Evolutionary conservation across 2,797 vertebrate species (phyloP).

Genomic region (Podarcis lilfordi): DNA sequence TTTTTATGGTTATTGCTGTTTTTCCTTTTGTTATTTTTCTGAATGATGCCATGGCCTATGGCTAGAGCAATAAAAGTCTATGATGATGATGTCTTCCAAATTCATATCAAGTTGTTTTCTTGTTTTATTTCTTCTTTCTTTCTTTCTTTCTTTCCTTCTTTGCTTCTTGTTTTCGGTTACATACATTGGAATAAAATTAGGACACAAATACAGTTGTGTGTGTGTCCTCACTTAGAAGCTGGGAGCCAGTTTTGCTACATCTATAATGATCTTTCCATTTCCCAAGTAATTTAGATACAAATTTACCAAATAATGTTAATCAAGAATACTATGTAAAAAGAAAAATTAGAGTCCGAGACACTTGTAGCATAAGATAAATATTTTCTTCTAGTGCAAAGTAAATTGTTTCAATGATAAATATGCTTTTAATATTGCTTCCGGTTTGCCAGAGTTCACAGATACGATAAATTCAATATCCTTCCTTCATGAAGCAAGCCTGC

Average conservation of each 20-base stretch:
- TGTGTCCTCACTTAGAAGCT: background rate
- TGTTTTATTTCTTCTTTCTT: background rate
- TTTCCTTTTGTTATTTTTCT: no score
- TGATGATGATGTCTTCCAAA: background rate
- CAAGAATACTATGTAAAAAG: background rate
- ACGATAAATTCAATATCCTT: background rate
- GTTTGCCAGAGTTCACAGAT: background rate
- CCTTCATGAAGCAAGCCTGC: slow-evolving; percentile 33
- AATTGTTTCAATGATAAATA: background rate
- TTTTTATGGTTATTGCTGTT: no score
- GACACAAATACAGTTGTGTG: background rate
- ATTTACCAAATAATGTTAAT: slow-evolving; percentile 15
- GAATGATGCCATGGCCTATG: no score
- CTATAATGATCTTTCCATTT: background rate
- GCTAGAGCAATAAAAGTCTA: no score
- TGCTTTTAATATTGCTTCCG: background rate
- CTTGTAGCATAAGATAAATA: background rate
- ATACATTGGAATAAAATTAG: background rate
- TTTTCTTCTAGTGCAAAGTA: background rate
- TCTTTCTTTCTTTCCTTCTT: background rate
- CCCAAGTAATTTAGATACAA: background rate
- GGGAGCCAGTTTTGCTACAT: background rate
- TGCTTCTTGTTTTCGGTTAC: background rate
- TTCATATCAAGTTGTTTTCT: background rate
- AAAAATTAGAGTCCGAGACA: background rate